Conservation (phyloP, 2,888 invertebrate species). For the Amblyjoppa proteus region DNA sequence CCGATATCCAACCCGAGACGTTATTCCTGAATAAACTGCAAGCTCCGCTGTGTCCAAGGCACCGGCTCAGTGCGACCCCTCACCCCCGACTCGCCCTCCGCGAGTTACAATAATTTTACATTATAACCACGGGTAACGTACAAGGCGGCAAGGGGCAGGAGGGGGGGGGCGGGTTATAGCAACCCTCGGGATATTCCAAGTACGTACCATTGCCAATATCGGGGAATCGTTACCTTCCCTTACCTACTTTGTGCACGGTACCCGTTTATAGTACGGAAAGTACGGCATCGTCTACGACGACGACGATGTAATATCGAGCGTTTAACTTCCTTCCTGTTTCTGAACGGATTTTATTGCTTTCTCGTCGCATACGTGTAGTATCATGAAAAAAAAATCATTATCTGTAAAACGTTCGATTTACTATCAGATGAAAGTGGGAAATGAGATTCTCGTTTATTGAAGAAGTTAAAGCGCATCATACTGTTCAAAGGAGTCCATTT, state of each 20-base stretch:
- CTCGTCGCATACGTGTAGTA: background rate
- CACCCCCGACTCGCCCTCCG: slow-evolving; percentile 8
- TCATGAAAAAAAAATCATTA: background rate
- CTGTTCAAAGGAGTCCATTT: too few relatives aligned
- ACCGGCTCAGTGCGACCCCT: slow-evolving; percentile 33
- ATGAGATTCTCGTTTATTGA: background rate
- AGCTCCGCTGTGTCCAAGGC: slow-evolving; percentile 47
- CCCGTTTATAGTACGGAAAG: slow-evolving; percentile 38
- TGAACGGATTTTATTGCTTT: background rate
- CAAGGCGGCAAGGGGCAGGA: background rate
- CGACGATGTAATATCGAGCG: slow-evolving; percentile 38
- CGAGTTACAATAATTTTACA: slow-evolving; percentile 64
- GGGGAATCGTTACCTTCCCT: slow-evolving; percentile 55
- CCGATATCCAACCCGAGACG: slow-evolving; percentile 62
- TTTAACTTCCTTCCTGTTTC: slow-evolving; percentile 26
- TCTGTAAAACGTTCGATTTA: background rate
- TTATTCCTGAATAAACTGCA: slow-evolving; percentile 64
- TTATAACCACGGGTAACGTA: slow-evolving; percentile 64
- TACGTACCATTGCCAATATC: slow-evolving; percentile 65
- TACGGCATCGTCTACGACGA: slow-evolving; percentile 19
- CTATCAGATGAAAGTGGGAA: background rate
- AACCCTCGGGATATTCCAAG: slow-evolving; percentile 60
- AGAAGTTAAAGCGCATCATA: too few relatives aligned
- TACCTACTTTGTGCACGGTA: slow-evolving; percentile 30
- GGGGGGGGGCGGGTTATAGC: slow-evolving; percentile 31